phyloP scores from a whole-genome alignment of 2,888 invertebrate species.

The Hirtodrosophila alboralis region DNA sequence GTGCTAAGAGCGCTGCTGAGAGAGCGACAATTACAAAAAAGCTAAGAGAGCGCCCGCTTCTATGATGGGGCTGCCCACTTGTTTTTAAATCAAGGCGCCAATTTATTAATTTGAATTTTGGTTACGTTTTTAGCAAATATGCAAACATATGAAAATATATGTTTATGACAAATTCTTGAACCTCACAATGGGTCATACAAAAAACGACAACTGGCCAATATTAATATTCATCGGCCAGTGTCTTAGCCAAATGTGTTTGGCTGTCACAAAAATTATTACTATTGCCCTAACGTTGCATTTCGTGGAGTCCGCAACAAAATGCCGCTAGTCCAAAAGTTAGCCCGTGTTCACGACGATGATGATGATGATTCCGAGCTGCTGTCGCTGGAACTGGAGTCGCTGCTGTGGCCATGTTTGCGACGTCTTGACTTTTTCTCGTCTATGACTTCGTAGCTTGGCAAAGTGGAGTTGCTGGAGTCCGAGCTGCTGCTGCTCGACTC shows the following conservation, averaged over 20 bases:
- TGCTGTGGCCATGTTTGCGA: constrained; percentile 67
- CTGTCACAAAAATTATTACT: constrained; percentile 50
- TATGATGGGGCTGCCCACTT: constrained; percentile 38
- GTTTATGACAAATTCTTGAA: constrained; percentile 41
- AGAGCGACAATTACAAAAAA: background rate
- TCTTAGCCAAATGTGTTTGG: constrained; percentile 35
- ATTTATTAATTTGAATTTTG: constrained; percentile 52
- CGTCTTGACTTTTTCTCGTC: constrained; percentile 78
- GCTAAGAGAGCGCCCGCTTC: background rate
- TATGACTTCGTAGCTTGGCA: constrained; percentile 83
- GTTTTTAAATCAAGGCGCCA: constrained; percentile 37
- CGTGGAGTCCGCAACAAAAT: constrained; percentile 23
- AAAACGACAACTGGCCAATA: constrained; percentile 23
- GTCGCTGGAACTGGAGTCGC: constrained; percentile 71
- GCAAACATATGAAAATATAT: constrained; percentile 65
- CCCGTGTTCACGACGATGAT: constrained; percentile 62
- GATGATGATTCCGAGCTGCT: constrained; percentile 74
- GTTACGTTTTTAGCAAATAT: constrained; percentile 23
- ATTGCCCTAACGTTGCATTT: constrained; percentile 30
- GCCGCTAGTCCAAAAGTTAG: constrained; percentile 46
- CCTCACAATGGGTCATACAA: constrained; percentile 33
- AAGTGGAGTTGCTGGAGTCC: constrained; percentile 81
- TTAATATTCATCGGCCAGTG: constrained; percentile 10
- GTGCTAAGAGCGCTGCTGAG: constrained; percentile 7
- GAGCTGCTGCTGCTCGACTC: constrained; percentile 79